A percentile compares a stretch with the other conserved stretches of the same genome.
Conservation (phyloP, 1,140 invertebrate species). For the Papilio glaucus region DNA sequence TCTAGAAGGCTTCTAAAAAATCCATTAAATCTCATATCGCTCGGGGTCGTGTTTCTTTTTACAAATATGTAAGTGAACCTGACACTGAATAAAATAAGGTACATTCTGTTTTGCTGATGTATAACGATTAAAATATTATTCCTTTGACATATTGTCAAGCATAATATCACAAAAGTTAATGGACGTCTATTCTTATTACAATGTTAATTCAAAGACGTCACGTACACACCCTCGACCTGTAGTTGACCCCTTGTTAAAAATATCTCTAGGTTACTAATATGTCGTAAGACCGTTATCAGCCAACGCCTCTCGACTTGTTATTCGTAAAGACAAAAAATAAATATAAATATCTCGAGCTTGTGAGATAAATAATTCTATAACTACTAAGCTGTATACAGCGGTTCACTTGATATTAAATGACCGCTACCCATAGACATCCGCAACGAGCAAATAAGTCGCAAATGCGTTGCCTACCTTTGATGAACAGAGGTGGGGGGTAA, state of each 20-base stretch:
- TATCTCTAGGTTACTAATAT: not conserved
- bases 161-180: no score
- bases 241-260: not conserved
- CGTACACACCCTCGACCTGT: conserved; percentile 13
- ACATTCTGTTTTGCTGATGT: not conserved
- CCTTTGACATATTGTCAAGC: not conserved
- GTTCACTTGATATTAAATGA: no score
- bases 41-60: no score
- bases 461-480: no score
- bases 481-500: no score
- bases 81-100: not conserved
- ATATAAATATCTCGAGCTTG: not conserved
- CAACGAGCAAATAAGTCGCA: no score
- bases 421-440: no score
- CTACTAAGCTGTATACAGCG: no score
- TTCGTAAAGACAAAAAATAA: not conserved
- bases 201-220: conserved; percentile 9
- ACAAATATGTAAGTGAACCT: no score
- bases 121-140: no score
- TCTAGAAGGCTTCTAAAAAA: no score
- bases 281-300: conserved; percentile 4
- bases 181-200: not conserved
- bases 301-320: not conserved
- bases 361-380: not conserved
- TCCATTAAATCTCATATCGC: no score